phyloP scores from a whole-genome alignment of 2,888 invertebrate species.

The Galerucella pusilla region DNA sequence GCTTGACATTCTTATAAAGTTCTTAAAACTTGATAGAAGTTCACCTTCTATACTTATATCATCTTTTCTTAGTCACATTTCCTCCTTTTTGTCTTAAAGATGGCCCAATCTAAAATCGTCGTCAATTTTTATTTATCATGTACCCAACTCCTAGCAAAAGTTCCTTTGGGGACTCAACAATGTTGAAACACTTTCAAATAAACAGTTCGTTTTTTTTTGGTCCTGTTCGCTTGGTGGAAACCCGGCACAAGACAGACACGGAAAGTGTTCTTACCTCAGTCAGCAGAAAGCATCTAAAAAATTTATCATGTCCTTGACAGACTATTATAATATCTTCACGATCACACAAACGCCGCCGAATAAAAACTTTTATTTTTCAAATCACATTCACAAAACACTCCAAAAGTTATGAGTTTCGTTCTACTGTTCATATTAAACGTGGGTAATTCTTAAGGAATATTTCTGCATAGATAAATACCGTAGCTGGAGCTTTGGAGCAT shows the following conservation, averaged over 20 bases:
- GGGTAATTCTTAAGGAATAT: constrained; percentile 24
- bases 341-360: constrained; percentile 27
- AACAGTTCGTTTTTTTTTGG: too few species aligned
- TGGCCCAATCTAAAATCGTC: too few species aligned
- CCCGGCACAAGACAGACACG: neutral
- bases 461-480: constrained; percentile 29
- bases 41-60: too few species aligned
- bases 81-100: too few species aligned
- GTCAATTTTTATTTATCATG: too few species aligned
- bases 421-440: constrained; percentile 29
- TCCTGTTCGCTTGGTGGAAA: too few species aligned
- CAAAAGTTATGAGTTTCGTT: constrained; percentile 6
- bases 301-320: constrained; percentile 22
- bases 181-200: too few species aligned
- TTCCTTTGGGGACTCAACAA: too few species aligned
- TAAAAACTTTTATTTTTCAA: constrained; percentile 21
- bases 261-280: neutral
- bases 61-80: too few species aligned
- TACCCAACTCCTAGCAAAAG: too few species aligned
- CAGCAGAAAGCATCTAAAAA: neutral
- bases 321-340: constrained; percentile 14
- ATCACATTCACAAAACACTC: constrained; percentile 25
- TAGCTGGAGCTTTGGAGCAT: constrained; percentile 24
- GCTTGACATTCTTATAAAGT: too few species aligned
- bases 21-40: too few species aligned